Evolutionary conservation across 1,140 invertebrate species (phyloP).

Genomic region (Temnothorax longispinosus): DNA sequence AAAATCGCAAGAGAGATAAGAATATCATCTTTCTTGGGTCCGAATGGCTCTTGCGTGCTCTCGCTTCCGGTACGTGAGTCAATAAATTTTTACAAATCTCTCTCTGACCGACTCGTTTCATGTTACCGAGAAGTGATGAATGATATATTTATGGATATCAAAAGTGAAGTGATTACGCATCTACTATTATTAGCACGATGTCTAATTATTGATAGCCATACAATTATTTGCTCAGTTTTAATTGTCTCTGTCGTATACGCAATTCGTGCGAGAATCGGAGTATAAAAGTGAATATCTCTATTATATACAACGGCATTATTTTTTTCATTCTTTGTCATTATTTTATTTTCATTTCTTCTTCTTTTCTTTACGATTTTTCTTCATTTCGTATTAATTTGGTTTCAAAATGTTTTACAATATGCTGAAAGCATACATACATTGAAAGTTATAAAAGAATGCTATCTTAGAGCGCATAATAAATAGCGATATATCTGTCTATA

Average conservation of each 20-base stretch:
- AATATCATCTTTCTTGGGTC: background rate
- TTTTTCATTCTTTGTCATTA: background rate
- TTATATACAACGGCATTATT: background rate
- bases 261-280: background rate
- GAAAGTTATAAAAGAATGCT: background rate
- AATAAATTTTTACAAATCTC: background rate
- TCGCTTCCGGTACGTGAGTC: background rate
- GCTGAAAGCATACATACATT: background rate
- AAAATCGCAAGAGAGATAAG: constrained; percentile 43
- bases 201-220: constrained; percentile 5
- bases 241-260: background rate
- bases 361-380: background rate
- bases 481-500: background rate
- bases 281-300: background rate
- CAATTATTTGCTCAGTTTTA: constrained; percentile 6
- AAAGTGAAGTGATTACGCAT: background rate
- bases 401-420: background rate
- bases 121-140: background rate
- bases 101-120: background rate
- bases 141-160: background rate
- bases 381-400: background rate
- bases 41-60: background rate
- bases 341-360: background rate
- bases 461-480: background rate
- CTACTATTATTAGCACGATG: background rate